Evolutionary conservation across 2,113 vertebrate genomes (phyloP), one percentile per base, ranked within the genome.

Genomic region (Rhynchopsitta pachyrhyncha): DNA sequence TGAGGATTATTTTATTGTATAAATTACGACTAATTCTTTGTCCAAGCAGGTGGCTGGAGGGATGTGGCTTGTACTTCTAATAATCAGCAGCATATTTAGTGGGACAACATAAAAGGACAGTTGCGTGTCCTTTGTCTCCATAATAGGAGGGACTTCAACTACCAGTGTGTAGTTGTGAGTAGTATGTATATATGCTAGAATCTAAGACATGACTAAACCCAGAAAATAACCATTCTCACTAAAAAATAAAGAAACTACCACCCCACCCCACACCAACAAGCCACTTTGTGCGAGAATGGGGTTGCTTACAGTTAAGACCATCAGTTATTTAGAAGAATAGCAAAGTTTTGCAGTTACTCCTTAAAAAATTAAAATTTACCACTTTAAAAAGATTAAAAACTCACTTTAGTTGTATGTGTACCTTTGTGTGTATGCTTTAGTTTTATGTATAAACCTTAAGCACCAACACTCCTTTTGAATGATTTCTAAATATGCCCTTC

Each of bases 221-320:
- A 71, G 31, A 83, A 59, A 79, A 67, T 39, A 89, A 27, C 5
- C 8, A 3, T 90, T 80, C 23, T 86, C 19, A 20, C 4, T 24
- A 6, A n/a, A 62, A 89, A 76, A 47, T 15, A 69, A 64, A 46
- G 12, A 60, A 44, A 8, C 12, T 53, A 68, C 3, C 0, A 22
- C 7, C 41, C 9, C 17, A 63, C 5, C 12, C 7, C 2, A 6
- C 25, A 4, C 2, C 28, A 33, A 62, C 52, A 10, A 91, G 10
- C 9, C 0, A 0, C 14, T 62, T 46, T 70, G 7, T 39, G 9
- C 7, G 3, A 9, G 8, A 1, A 15, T 52, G 31, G 17, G 4
- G 2, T 42, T 67, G 46, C 18, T 57, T 81, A 22, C 6, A 70
- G 7, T 83, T 59, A 64, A 77, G 29, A 57, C 3, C 3, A 20